Evolutionary conservation across 2,113 vertebrate genomes (phyloP).

Genomic region (Psilopsiagon aurifrons): DNA sequence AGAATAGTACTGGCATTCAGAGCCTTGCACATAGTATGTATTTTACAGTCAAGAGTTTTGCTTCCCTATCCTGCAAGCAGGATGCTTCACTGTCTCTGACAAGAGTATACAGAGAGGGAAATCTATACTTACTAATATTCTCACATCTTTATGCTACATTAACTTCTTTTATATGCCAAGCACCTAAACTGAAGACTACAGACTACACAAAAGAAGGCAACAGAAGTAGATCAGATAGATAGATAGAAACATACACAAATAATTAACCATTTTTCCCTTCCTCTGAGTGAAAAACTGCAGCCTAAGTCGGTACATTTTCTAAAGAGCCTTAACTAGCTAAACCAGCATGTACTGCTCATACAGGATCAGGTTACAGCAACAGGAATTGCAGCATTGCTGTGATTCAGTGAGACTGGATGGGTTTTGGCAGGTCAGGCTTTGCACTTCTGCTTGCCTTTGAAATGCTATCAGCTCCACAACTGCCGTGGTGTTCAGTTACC

Average conservation of each 20-base stretch:
- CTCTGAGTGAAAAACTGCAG: neutral
- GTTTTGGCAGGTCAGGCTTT: neutral
- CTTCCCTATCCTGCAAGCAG: neutral
- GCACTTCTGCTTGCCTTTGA: neutral
- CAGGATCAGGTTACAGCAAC: neutral
- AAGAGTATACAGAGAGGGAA: neutral
- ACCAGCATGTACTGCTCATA: rapidly evolving
- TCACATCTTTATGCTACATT: neutral
- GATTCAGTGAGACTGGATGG: neutral
- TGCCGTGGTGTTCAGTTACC: neutral
- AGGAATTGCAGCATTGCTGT: neutral
- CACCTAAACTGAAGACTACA: neutral
- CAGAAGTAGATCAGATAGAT: neutral
- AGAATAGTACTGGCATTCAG: neutral
- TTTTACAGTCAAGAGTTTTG: neutral
- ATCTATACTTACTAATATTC: neutral
- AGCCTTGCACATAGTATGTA: neutral
- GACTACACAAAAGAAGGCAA: neutral
- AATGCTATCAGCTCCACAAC: neutral
- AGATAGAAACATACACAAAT: neutral
- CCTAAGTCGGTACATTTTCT: neutral
- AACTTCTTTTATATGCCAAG: neutral
- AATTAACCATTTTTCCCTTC: neutral
- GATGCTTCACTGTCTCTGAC: neutral
- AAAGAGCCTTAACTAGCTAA: neutral